Evolutionary conservation across 1,140 invertebrate species (phyloP), one percentile per base, ranked within the genome.

Genomic region (Formica exsecta): DNA sequence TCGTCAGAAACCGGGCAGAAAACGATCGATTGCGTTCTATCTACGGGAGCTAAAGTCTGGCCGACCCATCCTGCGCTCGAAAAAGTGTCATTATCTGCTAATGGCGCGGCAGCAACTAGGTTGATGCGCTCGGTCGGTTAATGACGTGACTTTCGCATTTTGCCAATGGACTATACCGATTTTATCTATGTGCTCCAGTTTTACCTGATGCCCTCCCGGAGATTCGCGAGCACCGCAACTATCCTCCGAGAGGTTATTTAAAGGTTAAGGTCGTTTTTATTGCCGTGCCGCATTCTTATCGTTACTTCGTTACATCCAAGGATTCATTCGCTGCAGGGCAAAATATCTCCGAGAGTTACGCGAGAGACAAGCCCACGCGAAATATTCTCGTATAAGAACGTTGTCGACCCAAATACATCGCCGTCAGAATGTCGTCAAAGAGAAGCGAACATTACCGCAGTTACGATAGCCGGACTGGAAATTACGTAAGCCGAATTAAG

Each of bases 21-120:
- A 87, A 87, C 89, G 79, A 90, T 89, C 88, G 85, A 84, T 64
- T 71, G 71, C 74, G 85, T 71, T 89, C 85, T 65, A 41, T 36
- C 70, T 84, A 36, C 70, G 70, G 7, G 71, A 48, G 62, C 6
- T 41, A 29, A 36, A 74, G 68, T 89, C 64, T 81, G 70, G 19
- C 80, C 51, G 68, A 44, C 79, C 68, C 38, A 44, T 41, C 22
- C 57, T 61, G 62, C 54, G 75, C 59, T 81, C 57, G 88, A 89
- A 90, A 90, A 90, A 90, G 89, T 90, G 88, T 89, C 85, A 87
- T 90, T 90, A 89, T 81, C 88, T 66, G 80, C n/a, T 90, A 90
- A 90, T 90, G 89, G 88, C 80, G 61, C 70, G 71, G 77, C 62
- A 89, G 86, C 85, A 90, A 89, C 88, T 90, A 73, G 88, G 86